phyloP scores from a whole-genome alignment of 2,113 vertebrate genomes.

The Emydocephalus ijimae region DNA sequence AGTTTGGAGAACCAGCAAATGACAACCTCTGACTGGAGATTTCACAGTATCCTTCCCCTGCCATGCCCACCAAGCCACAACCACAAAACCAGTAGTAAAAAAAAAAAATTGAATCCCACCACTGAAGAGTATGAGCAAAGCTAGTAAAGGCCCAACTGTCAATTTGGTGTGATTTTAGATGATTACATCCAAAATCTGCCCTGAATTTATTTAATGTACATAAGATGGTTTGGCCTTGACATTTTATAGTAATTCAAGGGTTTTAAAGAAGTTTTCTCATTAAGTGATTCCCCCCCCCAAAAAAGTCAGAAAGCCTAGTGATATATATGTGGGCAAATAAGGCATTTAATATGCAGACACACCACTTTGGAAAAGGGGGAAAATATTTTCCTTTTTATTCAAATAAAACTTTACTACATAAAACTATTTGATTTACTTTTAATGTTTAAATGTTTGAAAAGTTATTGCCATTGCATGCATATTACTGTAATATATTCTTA shows the following conservation, averaged over 20 bases:
- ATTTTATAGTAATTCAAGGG: background rate
- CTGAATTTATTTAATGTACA: background rate
- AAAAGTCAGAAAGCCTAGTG: background rate
- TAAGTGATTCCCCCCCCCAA: background rate
- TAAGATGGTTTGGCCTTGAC: background rate
- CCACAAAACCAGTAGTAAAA: no score
- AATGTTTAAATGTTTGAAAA: constrained; percentile 17
- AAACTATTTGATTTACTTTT: constrained; percentile 2
- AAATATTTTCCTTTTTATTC: constrained; percentile 14
- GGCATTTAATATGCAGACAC: constrained; percentile 28
- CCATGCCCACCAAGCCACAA: no score
- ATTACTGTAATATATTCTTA: constrained; percentile 54
- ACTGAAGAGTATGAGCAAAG: background rate
- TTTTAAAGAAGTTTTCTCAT: background rate
- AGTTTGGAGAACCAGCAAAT: no score
- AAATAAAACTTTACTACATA: constrained; percentile 32
- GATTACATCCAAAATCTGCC: background rate
- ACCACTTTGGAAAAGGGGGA: constrained; percentile 18
- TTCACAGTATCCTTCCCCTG: no score
- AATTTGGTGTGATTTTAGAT: background rate
- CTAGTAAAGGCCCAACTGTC: background rate
- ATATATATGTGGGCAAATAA: constrained; percentile 2
- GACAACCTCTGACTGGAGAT: no score
- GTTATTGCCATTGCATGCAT: constrained; percentile 35
- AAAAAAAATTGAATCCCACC: no score